phyloP scores from a whole-genome alignment of 2,797 vertebrate genomes.

The Galagoides demidoff region DNA sequence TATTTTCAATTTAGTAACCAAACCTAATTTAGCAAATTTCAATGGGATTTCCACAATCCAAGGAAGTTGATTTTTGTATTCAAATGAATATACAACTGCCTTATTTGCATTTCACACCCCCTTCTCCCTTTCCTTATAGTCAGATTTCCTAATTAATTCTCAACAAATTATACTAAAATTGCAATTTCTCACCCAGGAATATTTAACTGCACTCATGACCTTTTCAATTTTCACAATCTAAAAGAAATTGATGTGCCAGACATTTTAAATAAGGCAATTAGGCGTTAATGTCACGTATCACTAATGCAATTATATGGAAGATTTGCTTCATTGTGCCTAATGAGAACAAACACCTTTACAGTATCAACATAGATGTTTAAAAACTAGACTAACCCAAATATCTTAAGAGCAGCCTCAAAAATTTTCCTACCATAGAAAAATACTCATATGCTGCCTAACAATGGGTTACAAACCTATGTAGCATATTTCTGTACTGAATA shows the following conservation, averaged over 20 bases:
- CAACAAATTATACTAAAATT: slow-evolving; percentile 87
- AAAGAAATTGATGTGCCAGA: slow-evolving; percentile 86
- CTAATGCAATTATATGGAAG: slow-evolving; percentile 88
- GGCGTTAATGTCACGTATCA: slow-evolving; percentile 87
- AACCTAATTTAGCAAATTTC: slow-evolving; percentile 70
- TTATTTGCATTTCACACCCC: slow-evolving; percentile 82
- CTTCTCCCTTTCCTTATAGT: slow-evolving; percentile 80
- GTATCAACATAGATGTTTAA: slow-evolving; percentile 84
- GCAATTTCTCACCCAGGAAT: slow-evolving; percentile 87
- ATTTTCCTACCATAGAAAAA: slow-evolving; percentile 29
- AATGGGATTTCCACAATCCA: slow-evolving; percentile 69
- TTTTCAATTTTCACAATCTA: slow-evolving; percentile 88
- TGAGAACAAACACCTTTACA: slow-evolving; percentile 87
- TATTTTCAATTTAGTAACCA: slow-evolving; percentile 53
- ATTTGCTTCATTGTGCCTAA: slow-evolving; percentile 88
- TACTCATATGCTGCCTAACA: background rate
- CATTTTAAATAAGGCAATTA: slow-evolving; percentile 88
- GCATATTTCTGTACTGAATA: background rate
- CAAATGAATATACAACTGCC: slow-evolving; percentile 78
- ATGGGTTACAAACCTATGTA: background rate
- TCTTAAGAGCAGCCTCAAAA: slow-evolving; percentile 57
- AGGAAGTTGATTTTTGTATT: slow-evolving; percentile 71
- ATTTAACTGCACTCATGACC: slow-evolving; percentile 87
- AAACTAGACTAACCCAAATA: slow-evolving; percentile 72
- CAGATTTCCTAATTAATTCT: slow-evolving; percentile 87